Conservation (phyloP, 1,140 invertebrate genomes). For the Drosophila serrata region DNA sequence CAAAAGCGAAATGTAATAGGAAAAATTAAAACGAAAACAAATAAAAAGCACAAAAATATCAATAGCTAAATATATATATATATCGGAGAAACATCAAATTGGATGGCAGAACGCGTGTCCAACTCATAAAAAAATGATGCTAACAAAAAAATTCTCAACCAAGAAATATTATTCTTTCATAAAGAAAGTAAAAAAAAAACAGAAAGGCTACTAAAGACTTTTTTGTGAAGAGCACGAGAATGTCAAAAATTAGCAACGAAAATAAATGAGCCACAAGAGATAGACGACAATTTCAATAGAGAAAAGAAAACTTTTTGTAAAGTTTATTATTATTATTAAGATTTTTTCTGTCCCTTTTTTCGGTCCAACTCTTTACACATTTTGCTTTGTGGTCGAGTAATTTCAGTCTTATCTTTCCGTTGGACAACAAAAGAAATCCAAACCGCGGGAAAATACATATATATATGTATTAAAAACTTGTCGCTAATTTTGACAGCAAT, state of each 20-base stretch:
- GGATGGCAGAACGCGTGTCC: slow-evolving; percentile 46
- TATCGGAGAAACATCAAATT: slow-evolving; percentile 17
- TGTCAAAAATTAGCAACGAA: slow-evolving; percentile 82
- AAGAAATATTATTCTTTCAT: slow-evolving; percentile 23
- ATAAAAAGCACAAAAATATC: slow-evolving; percentile 27
- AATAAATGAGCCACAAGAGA: slow-evolving; percentile 67
- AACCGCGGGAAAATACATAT: slow-evolving; percentile 26
- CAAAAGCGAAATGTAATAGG: slow-evolving; percentile 19
- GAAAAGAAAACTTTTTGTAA: slow-evolving; percentile 36
- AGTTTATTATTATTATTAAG: slow-evolving; percentile 45
- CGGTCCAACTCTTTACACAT: slow-evolving; percentile 24
- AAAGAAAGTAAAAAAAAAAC: slow-evolving; percentile 2
- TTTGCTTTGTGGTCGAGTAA: slow-evolving; percentile 48
- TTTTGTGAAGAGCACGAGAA: slow-evolving; percentile 50
- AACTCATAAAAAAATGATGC: slow-evolving; percentile 41
- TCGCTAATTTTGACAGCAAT: slow-evolving; percentile 80
- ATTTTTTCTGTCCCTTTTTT: slow-evolving; percentile 26
- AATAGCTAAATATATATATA: slow-evolving; percentile 17
- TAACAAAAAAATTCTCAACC: slow-evolving; percentile 35
- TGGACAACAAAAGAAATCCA: slow-evolving; percentile 47
- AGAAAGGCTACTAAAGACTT: slow-evolving; percentile 16
- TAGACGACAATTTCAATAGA: slow-evolving; percentile 48
- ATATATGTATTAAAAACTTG: slow-evolving; percentile 53
- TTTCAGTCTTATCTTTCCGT: slow-evolving; percentile 58
- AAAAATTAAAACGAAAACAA: slow-evolving; percentile 24